Base-by-base conservation (phyloP, 2,113 vertebrate species). In the Apeltes quadracus region DNA sequence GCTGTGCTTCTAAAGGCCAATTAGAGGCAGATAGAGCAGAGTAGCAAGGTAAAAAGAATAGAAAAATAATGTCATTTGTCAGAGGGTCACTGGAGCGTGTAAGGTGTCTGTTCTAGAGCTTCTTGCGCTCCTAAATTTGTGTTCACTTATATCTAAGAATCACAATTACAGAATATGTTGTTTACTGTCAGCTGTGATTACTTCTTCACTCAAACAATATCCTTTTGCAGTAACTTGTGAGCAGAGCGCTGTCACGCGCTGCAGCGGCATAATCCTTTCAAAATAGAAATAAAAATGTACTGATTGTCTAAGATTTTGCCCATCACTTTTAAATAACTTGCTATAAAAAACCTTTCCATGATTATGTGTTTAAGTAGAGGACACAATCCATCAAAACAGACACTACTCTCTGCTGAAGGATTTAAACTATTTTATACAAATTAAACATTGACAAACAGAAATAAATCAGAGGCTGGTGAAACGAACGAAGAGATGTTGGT, bases 101-200 rank as follows among this genome's bases (percentile, higher is more conserved):
- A 7, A 39, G 43, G 32, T 50, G 27, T 29, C 44, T 15, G 23
- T 68, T 29, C 7, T 2, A 6, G 69, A 67, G 57, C 34, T 27
- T 78, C 43, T 71, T 68, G 48, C 62, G 32, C 23, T 22, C 68
- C 56, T 64, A 39, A 74, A 72, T 20, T 55, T 75, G 50, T 57
- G 64, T 67, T 46, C 48, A 11, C 22, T 29, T 56, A 57, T 23
- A 23, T 63, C 22, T 62, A 71, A 11, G 61, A 67, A 67, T 34
- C 29, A 68, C 0, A 63, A 51, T 50, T 43, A 27, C n/a, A 68
- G 34, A 75, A 44, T n/a, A 23, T 55, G 65, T 43, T 78, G 72
- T 82, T 72, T 75, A 72, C 55, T 39, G 58, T 81, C 38, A 69
- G 36, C 51, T 64, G 63, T 59, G 72, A 69, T 76, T 68, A 56